phyloP scores from a whole-genome alignment of 2,888 invertebrate genomes.

The Dicranocentrus wangi region DNA sequence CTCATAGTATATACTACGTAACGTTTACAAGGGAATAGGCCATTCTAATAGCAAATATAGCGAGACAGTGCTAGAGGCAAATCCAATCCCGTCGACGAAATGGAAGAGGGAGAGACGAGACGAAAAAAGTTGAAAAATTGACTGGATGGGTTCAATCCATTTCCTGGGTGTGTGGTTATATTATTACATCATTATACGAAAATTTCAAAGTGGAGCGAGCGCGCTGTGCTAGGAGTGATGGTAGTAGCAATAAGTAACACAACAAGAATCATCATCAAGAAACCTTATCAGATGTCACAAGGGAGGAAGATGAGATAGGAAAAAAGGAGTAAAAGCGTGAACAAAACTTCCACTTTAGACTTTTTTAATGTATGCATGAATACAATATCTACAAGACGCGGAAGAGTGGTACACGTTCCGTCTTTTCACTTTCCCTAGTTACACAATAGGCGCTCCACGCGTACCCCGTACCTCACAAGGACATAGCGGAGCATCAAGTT shows the following conservation, averaged over 20 bases:
- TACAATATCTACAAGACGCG: background rate
- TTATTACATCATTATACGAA: constrained; percentile 61
- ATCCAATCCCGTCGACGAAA: constrained; percentile 18
- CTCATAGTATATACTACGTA: background rate
- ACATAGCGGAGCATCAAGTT: background rate
- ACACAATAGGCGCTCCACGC: no score
- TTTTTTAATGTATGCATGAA: constrained; percentile 50
- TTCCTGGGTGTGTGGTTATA: constrained; percentile 60
- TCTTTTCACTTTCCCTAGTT: constrained; percentile 36
- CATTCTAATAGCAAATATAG: constrained; percentile 55
- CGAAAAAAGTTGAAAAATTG: constrained; percentile 58
- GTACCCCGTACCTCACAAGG: background rate
- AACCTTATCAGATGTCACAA: constrained; percentile 63
- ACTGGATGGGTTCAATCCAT: constrained; percentile 60
- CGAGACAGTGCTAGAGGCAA: constrained; percentile 52
- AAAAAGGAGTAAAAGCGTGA: constrained; percentile 48
- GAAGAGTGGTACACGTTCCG: background rate
- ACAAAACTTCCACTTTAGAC: constrained; percentile 50
- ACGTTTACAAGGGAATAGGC: background rate
- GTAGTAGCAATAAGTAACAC: constrained; percentile 39
- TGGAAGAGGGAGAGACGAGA: constrained; percentile 11
- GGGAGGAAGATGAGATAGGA: constrained; percentile 44
- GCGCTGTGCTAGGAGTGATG: no score
- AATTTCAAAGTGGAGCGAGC: constrained; percentile 47
- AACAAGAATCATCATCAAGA: constrained; percentile 47